A percentile compares a stretch with the other conserved stretches of the same genome.
Conservation (phyloP, 2,888 invertebrate genomes). For the Drosophila mercatorum region DNA sequence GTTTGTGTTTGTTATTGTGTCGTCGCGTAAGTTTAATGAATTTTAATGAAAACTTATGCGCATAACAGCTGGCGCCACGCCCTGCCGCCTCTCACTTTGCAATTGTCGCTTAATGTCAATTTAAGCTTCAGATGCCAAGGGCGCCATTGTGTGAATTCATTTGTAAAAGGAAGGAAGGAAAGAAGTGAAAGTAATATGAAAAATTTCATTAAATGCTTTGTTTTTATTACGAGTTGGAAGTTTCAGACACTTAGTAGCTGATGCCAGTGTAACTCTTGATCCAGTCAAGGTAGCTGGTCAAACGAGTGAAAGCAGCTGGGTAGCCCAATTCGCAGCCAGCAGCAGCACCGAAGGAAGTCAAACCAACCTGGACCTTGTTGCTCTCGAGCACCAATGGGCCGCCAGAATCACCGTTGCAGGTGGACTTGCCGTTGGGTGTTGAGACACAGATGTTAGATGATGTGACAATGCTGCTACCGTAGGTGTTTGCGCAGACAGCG, state of each 20-base stretch:
- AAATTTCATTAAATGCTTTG: slow-evolving; percentile 31
- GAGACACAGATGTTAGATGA: slow-evolving; percentile 58
- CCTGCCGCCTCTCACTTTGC: slow-evolving; percentile 20
- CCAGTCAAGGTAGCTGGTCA: slow-evolving; percentile 72
- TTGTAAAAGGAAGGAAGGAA: slow-evolving; percentile 5
- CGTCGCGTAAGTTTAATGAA: slow-evolving; percentile 70
- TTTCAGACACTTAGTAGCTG: slow-evolving; percentile 34
- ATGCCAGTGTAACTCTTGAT: slow-evolving; percentile 60
- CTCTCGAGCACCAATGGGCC: slow-evolving; percentile 73
- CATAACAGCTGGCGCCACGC: slow-evolving; percentile 45
- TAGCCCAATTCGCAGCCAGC: slow-evolving; percentile 74
- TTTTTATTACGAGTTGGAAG: slow-evolving; percentile 37
- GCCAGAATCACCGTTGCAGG: slow-evolving; percentile 82
- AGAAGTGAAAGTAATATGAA: neutral
- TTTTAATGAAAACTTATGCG: slow-evolving; percentile 71
- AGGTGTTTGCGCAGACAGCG: slow-evolving; percentile 80
- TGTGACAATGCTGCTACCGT: slow-evolving; percentile 74
- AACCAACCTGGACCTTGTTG: slow-evolving; percentile 63
- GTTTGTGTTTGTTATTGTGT: slow-evolving; percentile 51
- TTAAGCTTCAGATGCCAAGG: slow-evolving; percentile 58
- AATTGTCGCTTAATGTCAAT: slow-evolving; percentile 63
- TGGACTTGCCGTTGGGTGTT: slow-evolving; percentile 62
- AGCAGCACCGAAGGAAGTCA: slow-evolving; percentile 77
- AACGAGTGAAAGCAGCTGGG: slow-evolving; percentile 77
- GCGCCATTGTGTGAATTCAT: slow-evolving; percentile 36